Base-by-base conservation (phyloP, 2,113 vertebrate genomes). In the Aptenodytes forsteri region DNA sequence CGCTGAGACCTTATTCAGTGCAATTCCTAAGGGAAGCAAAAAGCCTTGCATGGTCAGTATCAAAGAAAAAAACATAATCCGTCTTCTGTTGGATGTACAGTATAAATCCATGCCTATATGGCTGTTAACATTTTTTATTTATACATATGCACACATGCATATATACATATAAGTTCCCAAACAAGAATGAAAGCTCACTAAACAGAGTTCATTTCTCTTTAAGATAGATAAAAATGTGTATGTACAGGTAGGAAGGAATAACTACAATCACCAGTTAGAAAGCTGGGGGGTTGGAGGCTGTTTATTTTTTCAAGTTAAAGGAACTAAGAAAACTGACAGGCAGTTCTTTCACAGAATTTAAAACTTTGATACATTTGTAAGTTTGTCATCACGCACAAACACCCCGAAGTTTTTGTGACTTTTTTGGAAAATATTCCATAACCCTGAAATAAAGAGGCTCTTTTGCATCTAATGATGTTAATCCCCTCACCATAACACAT, bases 361-460 rank as follows among this genome's bases (percentile, higher is more conserved):
- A 72, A 84, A 67, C 18, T 47, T 61, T 15, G 26, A 17, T 21
- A 52, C 14, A 59, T 27, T n/a, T 5, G 0, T 7, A n/a, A 52
- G 26, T 64, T 59, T 70, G 30, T 30, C 64, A 80, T 30, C 85
- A 58, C 0, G 0, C 26, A 69, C 8, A 65, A 86, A 80, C 0
- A 1, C 19, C 18, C 13, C 38, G 3, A 61, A 38, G 46, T 54
- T 89, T 36, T 49, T 52, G 30, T 52, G 27, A 73, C 40, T 42
- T 69, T 47, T 52, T 6, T 13, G 16, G 62, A 70, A 95, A 94
- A 50, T 30, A 86, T n/a, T 59, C 40, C 40, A 16, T 10, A 38
- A 29, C 9, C 27, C 26, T 72, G 34, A 30, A 89, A 65, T 9
- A 40, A 82, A 69, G 77, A 47, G 19, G 22, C 44, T 84, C n/a